A percentile compares a stretch with the other conserved stretches of the same genome.
Conservation (phyloP, 64 coral and sea anemone genomes). For the Cladopsammia gracilis region DNA sequence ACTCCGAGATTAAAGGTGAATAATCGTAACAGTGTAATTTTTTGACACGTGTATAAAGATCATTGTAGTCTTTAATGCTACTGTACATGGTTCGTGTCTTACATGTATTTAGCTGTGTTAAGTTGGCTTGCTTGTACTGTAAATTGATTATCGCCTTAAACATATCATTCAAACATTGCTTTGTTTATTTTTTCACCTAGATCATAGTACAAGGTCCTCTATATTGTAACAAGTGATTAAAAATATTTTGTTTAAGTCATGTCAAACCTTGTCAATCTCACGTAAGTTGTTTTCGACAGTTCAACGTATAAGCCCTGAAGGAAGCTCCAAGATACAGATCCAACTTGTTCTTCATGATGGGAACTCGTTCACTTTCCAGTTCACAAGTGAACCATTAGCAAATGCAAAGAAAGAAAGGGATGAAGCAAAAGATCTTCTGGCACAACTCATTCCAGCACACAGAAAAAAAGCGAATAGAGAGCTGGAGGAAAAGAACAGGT, state of each 20-base stretch:
- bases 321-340: slow-evolving; percentile 92
- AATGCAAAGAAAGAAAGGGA: slow-evolving; percentile 85
- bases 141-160: no score
- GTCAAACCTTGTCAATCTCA: no score
- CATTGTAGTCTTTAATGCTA: no score
- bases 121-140: no score
- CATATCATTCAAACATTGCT: no score
- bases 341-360: slow-evolving; percentile 93
- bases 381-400: slow-evolving; percentile 61
- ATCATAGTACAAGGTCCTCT: no score
- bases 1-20: slow-evolving; percentile 99
- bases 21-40: neutral
- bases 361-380: slow-evolving; percentile 92
- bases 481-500: slow-evolving; percentile 98
- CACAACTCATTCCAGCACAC: slow-evolving; percentile 95
- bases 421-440: slow-evolving; percentile 92
- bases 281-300: slow-evolving; percentile 58
- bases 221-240: no score
- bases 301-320: slow-evolving; percentile 96
- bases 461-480: slow-evolving; percentile 94
- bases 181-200: no score
- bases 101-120: no score
- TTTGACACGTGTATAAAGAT: no score
- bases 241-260: no score
- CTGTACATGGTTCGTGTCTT: no score